A percentile compares a stretch with the other conserved stretches of the same genome.
Conservation (phyloP, 2,797 vertebrate species). For the Pempheris klunzingeri region DNA sequence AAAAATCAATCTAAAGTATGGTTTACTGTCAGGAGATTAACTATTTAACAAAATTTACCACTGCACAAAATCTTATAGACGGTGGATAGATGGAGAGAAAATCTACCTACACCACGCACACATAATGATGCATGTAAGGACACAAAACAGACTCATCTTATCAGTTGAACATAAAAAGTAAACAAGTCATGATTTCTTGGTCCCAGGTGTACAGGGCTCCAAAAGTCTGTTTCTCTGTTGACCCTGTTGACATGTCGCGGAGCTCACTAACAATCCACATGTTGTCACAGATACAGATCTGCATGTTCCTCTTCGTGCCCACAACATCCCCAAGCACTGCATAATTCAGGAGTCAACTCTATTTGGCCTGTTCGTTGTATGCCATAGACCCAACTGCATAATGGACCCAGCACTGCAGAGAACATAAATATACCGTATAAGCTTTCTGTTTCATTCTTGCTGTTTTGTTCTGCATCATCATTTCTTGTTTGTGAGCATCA, state of each 20-base stretch:
- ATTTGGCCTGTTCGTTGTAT: slow-evolving; percentile 37
- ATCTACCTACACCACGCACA: slow-evolving; percentile 1
- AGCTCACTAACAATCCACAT: slow-evolving; percentile 34
- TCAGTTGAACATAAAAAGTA: slow-evolving; percentile 6
- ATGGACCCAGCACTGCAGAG: background rate
- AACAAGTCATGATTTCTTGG: slow-evolving; percentile 1
- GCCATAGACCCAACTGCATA: slow-evolving; percentile 17
- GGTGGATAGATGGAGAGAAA: background rate
- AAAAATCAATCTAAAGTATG: slow-evolving; percentile 36
- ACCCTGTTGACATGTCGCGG: slow-evolving; percentile 9
- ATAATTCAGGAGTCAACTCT: slow-evolving; percentile 60
- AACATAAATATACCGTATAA: background rate
- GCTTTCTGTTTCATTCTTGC: background rate
- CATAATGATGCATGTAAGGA: background rate
- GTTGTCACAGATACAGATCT: slow-evolving; percentile 52
- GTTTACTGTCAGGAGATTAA: slow-evolving; percentile 53
- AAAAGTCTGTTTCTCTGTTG: slow-evolving; percentile 20
- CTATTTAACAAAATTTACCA: slow-evolving; percentile 46
- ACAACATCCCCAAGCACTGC: slow-evolving; percentile 42
- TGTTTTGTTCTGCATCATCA: background rate
- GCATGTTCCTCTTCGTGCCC: slow-evolving; percentile 31
- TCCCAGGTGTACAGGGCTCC: slow-evolving; percentile 1
- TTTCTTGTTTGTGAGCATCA: slow-evolving; percentile 38
- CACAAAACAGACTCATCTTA: background rate
- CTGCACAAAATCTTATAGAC: slow-evolving; percentile 8